Evolutionary conservation across 1,140 invertebrate species (phyloP), one percentile per base, ranked within the genome.

Genomic region (Drosophila takahashii): DNA sequence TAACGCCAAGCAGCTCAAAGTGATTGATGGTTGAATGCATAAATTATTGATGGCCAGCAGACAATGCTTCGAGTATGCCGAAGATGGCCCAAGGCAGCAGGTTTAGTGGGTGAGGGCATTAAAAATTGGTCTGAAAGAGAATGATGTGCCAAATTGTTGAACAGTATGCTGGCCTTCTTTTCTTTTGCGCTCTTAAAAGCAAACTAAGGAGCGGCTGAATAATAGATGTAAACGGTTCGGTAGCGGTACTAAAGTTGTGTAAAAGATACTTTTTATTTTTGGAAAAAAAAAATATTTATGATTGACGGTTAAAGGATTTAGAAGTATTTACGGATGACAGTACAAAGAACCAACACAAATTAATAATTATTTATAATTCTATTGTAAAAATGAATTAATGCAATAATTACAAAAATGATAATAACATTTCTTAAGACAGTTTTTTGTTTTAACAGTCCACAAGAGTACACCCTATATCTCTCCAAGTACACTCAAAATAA

Each of bases 21-120:
- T 87, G 84, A 87, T 87, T 87, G 84, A 87, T 87, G 84, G 84
- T 77, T 80, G 84, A 80, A 84, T 87, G 84, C 84, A 89, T 87
- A 87, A 87, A 87, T 87, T 87, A 87, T 87, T 87, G 84, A 87
- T 89, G 84, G 58, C 77, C 79, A 45, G 53, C 78, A 84, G 81
- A 85, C 81, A 84, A 85, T 81, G 76, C 52, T 16, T 32, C 47
- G 57, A 70, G 36, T 36, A 65, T 41, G 18, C 13, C 18, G 36
- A 26, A 42, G 71, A 45, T 51, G 59, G 64, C 64, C 59, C 34
- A 51, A 48, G 13, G 39, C 39, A 42, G 16, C 13, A 45, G 36
- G 41, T n/a, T 34, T 9, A 53, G 47, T 52, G 39, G 45, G 39
- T 59, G 41, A 11, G 61, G 45, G 53, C 56, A 39, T 57, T 44